These are phyloP conservation scores for Onychorhynchus coronatus DNA, from an alignment of 2,113 vertebrate species.

Conservation along the genomic window DNA sequence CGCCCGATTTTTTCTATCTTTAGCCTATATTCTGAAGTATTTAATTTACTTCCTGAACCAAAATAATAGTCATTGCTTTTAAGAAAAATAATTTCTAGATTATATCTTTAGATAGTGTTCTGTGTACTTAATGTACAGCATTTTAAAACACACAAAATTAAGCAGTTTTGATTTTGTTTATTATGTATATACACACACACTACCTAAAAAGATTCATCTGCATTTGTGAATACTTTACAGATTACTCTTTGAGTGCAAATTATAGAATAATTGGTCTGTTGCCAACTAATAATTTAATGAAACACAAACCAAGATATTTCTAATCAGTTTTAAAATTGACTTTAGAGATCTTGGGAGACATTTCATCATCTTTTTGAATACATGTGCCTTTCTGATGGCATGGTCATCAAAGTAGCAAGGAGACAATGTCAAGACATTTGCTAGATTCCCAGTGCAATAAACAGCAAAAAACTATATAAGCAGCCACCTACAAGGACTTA, in stretches of 20 bases:
- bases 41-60: neutral
- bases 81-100: neutral
- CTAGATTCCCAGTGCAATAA: neutral
- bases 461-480: neutral
- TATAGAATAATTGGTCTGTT: neutral
- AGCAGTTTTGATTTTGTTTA: neutral
- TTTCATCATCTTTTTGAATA: neutral
- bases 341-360: neutral
- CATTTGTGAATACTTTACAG: neutral
- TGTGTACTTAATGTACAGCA: neutral
- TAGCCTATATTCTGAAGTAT: neutral
- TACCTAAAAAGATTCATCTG: neutral
- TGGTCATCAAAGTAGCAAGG: neutral
- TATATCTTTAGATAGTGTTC: neutral
- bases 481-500: neutral
- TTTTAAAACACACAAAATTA: neutral
- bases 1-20: neutral
- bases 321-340: neutral
- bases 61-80: neutral
- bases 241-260: neutral
- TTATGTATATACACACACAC: neutral
- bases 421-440: neutral
- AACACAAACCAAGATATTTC: neutral
- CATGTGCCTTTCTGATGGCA: neutral
- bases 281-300: neutral